These are phyloP conservation scores for Chionis minor DNA, from an alignment of 2,113 vertebrate genomes.

Conservation along the genomic window DNA sequence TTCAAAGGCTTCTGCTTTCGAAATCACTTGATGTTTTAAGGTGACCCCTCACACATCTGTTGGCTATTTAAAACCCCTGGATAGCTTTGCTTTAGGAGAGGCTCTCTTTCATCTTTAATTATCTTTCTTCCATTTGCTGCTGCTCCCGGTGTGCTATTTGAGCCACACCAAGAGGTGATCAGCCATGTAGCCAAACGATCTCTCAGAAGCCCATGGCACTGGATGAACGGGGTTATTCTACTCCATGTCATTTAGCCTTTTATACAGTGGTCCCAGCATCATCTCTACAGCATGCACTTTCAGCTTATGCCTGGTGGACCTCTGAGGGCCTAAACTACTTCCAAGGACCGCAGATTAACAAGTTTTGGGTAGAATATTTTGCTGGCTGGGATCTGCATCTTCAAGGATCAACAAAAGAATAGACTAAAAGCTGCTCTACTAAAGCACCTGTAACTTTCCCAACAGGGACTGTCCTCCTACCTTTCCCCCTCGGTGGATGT, in stretches of 20 bases:
- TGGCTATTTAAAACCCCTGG: neutral
- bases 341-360: neutral
- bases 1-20: neutral
- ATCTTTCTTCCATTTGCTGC: neutral
- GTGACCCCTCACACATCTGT: neutral
- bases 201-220: neutral
- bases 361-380: neutral
- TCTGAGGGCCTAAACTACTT: neutral
- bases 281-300: neutral
- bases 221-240: neutral
- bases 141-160: neutral
- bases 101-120: neutral
- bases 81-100: neutral
- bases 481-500: constrained; percentile 95
- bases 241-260: neutral
- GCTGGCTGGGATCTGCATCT: neutral
- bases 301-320: neutral
- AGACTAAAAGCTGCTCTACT: neutral
- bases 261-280: neutral
- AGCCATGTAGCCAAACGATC: neutral
- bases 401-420: neutral
- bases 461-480: constrained; percentile 61
- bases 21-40: neutral
- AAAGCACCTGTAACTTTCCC: neutral
- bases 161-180: neutral